Evolutionary conservation across 2,888 invertebrate genomes (phyloP).

Genomic region (Tryphoninae sp.): DNA sequence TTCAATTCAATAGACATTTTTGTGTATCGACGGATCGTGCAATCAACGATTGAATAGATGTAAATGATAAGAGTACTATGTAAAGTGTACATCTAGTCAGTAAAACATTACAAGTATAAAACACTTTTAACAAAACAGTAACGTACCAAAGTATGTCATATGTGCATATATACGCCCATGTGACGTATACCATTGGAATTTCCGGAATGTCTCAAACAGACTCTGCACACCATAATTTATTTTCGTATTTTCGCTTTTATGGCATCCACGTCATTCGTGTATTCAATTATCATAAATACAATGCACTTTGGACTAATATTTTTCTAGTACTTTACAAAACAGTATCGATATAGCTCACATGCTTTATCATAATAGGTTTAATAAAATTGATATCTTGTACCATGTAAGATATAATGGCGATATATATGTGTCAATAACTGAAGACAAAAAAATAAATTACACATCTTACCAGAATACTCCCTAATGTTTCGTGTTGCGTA

Average conservation of each 20-base stretch:
- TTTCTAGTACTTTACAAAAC: conserved; percentile 8
- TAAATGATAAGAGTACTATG: not conserved
- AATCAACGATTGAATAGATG: not conserved
- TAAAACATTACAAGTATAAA: conserved; percentile 27
- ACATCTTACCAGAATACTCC: too few species aligned
- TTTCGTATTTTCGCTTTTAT: not conserved
- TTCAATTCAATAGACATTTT: not conserved
- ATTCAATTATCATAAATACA: not conserved
- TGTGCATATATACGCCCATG: not conserved
- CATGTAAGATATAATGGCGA: not conserved
- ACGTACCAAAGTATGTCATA: conserved; percentile 17
- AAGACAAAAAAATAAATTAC: too few species aligned
- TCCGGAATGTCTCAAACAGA: not conserved
- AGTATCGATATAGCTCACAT: not conserved
- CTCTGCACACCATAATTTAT: not conserved
- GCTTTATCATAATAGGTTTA: not conserved
- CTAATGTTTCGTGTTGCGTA: too few species aligned
- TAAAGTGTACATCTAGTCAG: conserved; percentile 59
- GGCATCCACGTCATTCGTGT: too few species aligned
- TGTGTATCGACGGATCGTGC: not conserved
- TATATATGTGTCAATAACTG: not conserved
- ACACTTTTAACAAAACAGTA: conserved; percentile 19
- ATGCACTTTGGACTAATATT: conserved; percentile 10
- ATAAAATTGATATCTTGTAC: not conserved
- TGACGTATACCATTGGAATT: not conserved